A percentile compares a stretch with the other conserved stretches of the same genome.
These are phyloP conservation scores for Stenodema calcarata DNA, from an alignment of 2,888 invertebrate genomes.

Conservation along the genomic window DNA sequence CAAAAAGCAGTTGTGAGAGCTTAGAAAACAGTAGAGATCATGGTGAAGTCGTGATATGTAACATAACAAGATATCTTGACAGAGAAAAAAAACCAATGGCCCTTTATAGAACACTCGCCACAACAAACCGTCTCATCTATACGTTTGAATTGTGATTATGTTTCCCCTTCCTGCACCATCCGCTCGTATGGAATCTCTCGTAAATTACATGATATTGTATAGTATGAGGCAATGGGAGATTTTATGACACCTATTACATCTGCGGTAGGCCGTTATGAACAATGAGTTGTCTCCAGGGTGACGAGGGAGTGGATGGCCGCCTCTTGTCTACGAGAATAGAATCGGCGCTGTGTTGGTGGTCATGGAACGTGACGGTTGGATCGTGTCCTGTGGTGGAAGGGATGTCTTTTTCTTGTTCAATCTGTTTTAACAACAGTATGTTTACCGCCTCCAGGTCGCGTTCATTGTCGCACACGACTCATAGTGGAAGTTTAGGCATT, in stretches of 20 bases:
- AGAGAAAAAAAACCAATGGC: too few relatives aligned
- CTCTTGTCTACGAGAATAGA: not conserved
- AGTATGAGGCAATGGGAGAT: not conserved
- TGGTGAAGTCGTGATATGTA: too few relatives aligned
- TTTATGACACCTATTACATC: not conserved
- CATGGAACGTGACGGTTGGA: not conserved
- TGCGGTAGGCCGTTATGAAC: not conserved
- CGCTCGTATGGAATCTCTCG: not conserved
- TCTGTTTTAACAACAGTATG: not conserved
- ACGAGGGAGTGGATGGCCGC: not conserved
- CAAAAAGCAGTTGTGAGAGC: too few relatives aligned
- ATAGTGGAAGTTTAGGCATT: not conserved
- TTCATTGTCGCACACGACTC: not conserved
- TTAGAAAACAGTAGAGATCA: too few relatives aligned
- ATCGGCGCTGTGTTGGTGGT: not conserved
- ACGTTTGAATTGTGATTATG: not conserved
- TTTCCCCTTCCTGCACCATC: not conserved
- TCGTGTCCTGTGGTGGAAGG: not conserved
- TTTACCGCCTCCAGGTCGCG: not conserved
- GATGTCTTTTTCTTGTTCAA: not conserved
- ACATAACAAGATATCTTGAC: too few relatives aligned
- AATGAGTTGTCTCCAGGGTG: not conserved
- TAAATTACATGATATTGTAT: not conserved
- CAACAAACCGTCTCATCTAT: not conserved
- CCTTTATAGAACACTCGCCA: not conserved